Base-by-base conservation (phyloP, 2,113 vertebrate genomes). In the Athene noctua region DNA sequence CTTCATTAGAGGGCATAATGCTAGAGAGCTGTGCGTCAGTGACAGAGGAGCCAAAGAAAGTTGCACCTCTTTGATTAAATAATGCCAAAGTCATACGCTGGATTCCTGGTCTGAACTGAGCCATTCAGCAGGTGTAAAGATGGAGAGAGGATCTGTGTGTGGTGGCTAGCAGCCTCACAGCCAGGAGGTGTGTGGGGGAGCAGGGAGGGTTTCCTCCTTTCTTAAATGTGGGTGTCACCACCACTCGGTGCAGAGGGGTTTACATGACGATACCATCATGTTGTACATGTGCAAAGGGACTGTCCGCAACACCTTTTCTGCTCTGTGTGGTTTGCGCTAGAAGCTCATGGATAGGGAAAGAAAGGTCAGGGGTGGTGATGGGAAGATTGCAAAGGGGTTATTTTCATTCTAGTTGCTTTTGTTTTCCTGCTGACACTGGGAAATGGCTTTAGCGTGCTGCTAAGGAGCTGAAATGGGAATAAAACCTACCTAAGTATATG, bases 1-100 rank as follows among this genome's bases (percentile, higher is more conserved):
- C 91, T 88, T 96, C 27, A 36, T 89, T 93, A 97, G 73, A 89
- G 79, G 95, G 13, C 54, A 87, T 49, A 93, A 95, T 57, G 54
- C 34, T 19, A 30, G 54, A 79, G 62, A 38, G 40, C 32, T 44
- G 5, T 38, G 30, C 0, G 5, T 58, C 62, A 93, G 61, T 0
- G 5, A 25, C 1, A 1, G 42, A 42, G 80, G 46, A 92, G 62
- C 86, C 96, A 95, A 81, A 83, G 80, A 51, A 86, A 92, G 54
- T 89, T 81, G n/a, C 6, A 8, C 10, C 26, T 51, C 54, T 61
- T 51, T 47, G 46, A 57, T 74, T 66, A 89, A 90, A 92, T 72
- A 72, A 66, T 78, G 51, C 47, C 15, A 5, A 54, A 95, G 70
- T 71, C 66, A 82, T 73, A 62, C 55, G 20, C 21, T 26, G 30